A percentile compares a stretch with the other conserved stretches of the same genome.
phyloP scores from a whole-genome alignment of 2,797 vertebrate genomes.

The Cephalopachus bancanus region DNA sequence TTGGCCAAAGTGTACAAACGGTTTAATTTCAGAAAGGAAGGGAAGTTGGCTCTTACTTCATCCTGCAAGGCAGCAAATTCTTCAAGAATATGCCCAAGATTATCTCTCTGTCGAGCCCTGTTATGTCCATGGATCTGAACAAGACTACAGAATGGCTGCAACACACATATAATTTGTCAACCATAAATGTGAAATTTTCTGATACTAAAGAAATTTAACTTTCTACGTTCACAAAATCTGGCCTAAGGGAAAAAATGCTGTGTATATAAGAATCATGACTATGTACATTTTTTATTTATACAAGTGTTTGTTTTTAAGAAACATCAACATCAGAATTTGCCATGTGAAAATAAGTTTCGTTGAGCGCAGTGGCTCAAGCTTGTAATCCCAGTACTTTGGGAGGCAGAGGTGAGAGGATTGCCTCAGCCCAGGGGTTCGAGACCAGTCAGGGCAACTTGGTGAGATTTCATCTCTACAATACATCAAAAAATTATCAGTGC shows the following conservation, averaged over 20 bases:
- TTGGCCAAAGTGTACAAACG: neutral
- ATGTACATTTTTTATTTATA: neutral
- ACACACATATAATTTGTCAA: conserved; percentile 63
- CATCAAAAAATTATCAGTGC: no score
- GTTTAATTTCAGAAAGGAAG: conserved; percentile 12
- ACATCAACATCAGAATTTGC: conserved; percentile 45
- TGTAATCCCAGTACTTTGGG: no score
- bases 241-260: neutral
- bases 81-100: conserved; percentile 98
- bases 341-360: no score
- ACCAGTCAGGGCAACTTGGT: no score
- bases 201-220: conserved; percentile 57
- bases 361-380: no score
- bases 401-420: no score
- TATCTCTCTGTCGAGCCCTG: conserved; percentile 98
- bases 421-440: no score
- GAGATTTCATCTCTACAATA: no score
- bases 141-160: conserved; percentile 97
- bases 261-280: neutral
- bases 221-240: conserved; percentile 27
- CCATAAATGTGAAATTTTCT: conserved; percentile 51
- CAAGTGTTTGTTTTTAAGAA: conserved; percentile 25
- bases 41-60: conserved; percentile 91
- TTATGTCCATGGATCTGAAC: conserved; percentile 99
- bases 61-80: conserved; percentile 99